phyloP scores from a whole-genome alignment of 2,113 vertebrate genomes.

The Castor canadensis region DNA sequence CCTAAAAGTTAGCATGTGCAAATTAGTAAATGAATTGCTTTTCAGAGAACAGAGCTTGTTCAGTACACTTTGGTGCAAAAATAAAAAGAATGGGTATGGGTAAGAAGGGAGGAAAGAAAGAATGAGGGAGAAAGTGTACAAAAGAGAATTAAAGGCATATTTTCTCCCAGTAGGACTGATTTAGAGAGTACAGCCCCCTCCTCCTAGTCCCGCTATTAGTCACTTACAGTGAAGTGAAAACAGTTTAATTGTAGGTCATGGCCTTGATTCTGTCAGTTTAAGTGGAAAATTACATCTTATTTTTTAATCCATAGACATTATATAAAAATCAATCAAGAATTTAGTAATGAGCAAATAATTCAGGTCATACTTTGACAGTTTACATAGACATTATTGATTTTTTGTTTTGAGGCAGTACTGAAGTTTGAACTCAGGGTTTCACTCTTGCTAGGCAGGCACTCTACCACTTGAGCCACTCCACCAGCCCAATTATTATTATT shows the following conservation, averaged over 20 bases:
- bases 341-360: background rate
- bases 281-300: background rate
- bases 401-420: too few relatives aligned
- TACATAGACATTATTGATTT: too few relatives aligned
- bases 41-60: background rate
- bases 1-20: background rate
- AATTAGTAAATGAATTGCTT: background rate
- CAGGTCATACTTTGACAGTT: background rate
- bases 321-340: background rate
- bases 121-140: background rate
- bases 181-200: background rate
- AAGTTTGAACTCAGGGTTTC: too few relatives aligned
- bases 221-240: background rate
- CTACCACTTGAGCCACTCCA: too few relatives aligned
- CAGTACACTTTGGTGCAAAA: background rate
- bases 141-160: background rate
- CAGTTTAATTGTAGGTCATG: background rate
- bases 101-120: background rate
- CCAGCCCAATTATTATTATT: too few relatives aligned
- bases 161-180: background rate
- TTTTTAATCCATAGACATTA: background rate
- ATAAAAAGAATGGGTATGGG: background rate
- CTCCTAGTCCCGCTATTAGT: background rate
- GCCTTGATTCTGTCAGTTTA: background rate
- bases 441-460: too few relatives aligned